A percentile compares a stretch with the other conserved stretches of the same genome.
These are phyloP conservation scores for Apolygus lucorum DNA, from an alignment of 1,140 invertebrate genomes.

Conservation along the genomic window DNA sequence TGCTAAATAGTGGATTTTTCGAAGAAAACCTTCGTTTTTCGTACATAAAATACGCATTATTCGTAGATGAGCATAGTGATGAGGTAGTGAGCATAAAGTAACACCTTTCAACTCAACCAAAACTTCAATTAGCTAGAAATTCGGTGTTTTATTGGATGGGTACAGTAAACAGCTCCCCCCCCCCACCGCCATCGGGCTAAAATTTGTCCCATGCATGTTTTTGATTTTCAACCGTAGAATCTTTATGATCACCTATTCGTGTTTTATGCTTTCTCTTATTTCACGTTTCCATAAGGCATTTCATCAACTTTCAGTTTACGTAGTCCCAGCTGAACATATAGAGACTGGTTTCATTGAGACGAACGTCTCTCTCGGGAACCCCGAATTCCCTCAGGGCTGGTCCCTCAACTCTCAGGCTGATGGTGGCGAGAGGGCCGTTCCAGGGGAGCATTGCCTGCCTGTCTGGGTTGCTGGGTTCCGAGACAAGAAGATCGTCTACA, in stretches of 20 bases:
- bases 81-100: no score
- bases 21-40: no score
- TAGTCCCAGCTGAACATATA: background rate
- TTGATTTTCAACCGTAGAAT: background rate
- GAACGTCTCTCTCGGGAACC: conserved; percentile 43
- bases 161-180: no score
- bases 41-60: no score
- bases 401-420: conserved; percentile 30
- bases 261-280: background rate
- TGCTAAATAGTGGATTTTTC: no score
- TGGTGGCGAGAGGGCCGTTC: background rate
- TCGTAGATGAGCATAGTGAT: no score
- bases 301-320: background rate
- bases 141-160: no score
- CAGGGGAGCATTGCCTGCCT: conserved; percentile 38
- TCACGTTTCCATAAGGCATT: background rate
- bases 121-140: no score
- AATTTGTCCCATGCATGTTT: no score
- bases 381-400: conserved; percentile 44
- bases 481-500: conserved; percentile 41
- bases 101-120: no score
- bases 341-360: conserved; percentile 33
- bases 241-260: background rate
- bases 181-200: no score
- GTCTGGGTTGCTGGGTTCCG: conserved; percentile 47